A percentile compares a stretch with the other conserved stretches of the same genome.
Conservation (phyloP, 2,797 vertebrate species). For the Danio choprae region DNA sequence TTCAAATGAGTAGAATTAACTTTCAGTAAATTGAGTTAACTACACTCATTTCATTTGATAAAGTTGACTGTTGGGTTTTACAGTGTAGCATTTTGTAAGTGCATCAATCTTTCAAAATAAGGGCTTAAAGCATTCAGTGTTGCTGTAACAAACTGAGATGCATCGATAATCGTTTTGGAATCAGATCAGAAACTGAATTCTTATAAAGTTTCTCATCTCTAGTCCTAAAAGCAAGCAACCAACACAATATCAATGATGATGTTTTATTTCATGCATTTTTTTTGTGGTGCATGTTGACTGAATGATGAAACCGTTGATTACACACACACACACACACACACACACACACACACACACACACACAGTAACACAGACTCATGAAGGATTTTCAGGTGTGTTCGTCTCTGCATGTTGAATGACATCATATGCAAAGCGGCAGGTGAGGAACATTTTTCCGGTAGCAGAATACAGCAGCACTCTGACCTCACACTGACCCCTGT, state of each 20-base stretch:
- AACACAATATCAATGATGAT: neutral
- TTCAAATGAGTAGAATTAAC: too few species aligned
- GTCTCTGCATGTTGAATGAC: slow-evolving; percentile 31
- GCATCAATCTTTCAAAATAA: too few species aligned
- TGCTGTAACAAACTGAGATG: neutral
- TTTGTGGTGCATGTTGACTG: slow-evolving; percentile 41
- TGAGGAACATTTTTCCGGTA: slow-evolving; percentile 56
- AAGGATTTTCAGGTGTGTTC: neutral
- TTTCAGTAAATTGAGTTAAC: too few species aligned
- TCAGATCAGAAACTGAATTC: slow-evolving; percentile 6
- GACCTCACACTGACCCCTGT: neutral
- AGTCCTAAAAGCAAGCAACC: neutral
- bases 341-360: neutral
- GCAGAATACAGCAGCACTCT: neutral
- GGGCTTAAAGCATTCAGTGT: neutral
- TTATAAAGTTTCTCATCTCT: neutral
- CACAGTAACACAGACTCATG: neutral
- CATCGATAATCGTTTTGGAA: slow-evolving; percentile 15
- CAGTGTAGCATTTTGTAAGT: too few species aligned
- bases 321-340: neutral
- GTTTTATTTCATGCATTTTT: slow-evolving; percentile 4
- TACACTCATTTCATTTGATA: too few species aligned
- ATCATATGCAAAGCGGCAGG: slow-evolving; percentile 18
- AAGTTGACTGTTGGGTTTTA: too few species aligned
- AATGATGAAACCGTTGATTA: neutral